Base-by-base conservation (phyloP, 2,797 vertebrate genomes). In the Lagorchestes hirsutus region DNA sequence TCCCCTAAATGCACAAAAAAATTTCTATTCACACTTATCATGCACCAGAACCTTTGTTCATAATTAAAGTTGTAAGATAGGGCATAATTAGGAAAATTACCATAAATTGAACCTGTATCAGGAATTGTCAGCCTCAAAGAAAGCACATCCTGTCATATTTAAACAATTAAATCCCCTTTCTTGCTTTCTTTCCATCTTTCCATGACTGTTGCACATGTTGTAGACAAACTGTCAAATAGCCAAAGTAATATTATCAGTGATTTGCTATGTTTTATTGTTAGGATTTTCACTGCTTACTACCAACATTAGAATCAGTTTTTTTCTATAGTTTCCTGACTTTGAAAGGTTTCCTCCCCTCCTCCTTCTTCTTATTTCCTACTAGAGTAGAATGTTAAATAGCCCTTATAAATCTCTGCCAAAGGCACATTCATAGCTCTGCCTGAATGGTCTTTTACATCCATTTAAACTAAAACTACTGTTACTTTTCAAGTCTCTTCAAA, bases 371-470 rank as follows among this genome's bases (percentile, higher is more conserved):
- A 96, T 96, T 98, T 98, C 94, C 96, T 98, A 97, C 96, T 82
- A 93, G 90, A 9, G 57, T 93, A 97, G 97, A 97, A 98, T 98
- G 96, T 98, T 98, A 98, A 98, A 95, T 96, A 96, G 93, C 55
- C 95, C 82, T 97, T 96, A 95, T 96, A 98, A 98, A 98, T 97
- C 97, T 98, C 96, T 98, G 96, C 97, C 97, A 97, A 97, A 96
- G 96, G 96, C 95, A 95, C 97, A 98, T 98, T 97, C 97, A 98
- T 96, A 96, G 95, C 95, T 96, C 54, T 96, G 94, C 82, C 97
- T 98, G 96, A 97, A 98, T 97, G 94, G 95, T 96, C 97, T 94
- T 87, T 91, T 82, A 92, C 58, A 74, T 24, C 96, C 97, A 96
- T 97, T 98, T 94, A 98, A 92, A 90, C 92, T 24, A 92, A 91